Percentiles rank a stretch among this genome's conserved stretches.
Conservation (phyloP, 2,797 vertebrate genomes). For the Karalla daura region DNA sequence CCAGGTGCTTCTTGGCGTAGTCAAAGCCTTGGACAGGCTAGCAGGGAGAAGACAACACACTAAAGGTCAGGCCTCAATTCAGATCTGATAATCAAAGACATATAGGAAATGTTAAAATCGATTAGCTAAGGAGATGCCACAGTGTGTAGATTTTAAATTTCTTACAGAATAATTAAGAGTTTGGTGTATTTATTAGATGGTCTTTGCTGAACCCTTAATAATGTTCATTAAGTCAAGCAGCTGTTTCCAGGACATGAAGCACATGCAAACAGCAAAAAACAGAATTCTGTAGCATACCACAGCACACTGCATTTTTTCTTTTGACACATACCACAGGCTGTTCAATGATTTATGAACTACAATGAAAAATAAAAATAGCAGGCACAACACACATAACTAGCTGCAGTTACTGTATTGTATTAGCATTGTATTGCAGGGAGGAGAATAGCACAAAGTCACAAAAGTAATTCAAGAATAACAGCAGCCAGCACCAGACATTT, state of each 20-base stretch:
- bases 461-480: slow-evolving; percentile 1
- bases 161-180: neutral
- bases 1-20: slow-evolving; percentile 98
- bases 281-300: neutral
- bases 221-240: slow-evolving; percentile 5
- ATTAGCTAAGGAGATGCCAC: neutral
- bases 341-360: neutral
- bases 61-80: slow-evolving; percentile 3
- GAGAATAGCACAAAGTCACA: neutral
- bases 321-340: neutral
- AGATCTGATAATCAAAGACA: neutral
- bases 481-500: neutral
- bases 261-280: slow-evolving; percentile 26
- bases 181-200: neutral
- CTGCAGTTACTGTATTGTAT: no score
- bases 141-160: neutral
- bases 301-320: neutral
- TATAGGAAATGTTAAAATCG: neutral
- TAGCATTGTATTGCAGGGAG: neutral
- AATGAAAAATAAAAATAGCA: slow-evolving; percentile 9
- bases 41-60: neutral
- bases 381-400: neutral
- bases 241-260: neutral
- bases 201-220: neutral
- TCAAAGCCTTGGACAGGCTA: slow-evolving; percentile 99